A percentile compares a stretch with the other conserved stretches of the same genome.
phyloP scores from a whole-genome alignment of 2,888 invertebrate species.

The Cryptosula pallasiana region DNA sequence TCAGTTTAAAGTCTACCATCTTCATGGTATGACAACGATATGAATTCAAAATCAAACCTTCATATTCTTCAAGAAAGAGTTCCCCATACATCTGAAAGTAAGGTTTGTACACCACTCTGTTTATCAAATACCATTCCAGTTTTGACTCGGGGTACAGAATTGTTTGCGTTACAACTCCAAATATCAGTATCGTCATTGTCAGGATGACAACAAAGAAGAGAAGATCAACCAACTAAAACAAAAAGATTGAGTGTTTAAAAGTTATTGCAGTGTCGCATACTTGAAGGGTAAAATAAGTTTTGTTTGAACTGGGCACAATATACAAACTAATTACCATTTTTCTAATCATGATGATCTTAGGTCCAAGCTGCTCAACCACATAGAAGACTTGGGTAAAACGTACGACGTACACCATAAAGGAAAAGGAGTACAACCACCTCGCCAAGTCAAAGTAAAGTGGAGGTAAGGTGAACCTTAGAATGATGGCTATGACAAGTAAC shows the following conservation, averaged over 20 bases:
- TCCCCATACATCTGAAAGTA: constrained; percentile 56
- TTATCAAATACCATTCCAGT: constrained; percentile 38
- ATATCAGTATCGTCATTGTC: constrained; percentile 52
- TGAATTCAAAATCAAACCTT: too few relatives aligned
- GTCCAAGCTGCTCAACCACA: constrained; percentile 48
- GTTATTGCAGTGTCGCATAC: too few relatives aligned
- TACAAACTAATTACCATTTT: constrained; percentile 45
- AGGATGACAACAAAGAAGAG: constrained; percentile 50
- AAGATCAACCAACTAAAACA: constrained; percentile 46
- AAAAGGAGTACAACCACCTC: constrained; percentile 43
- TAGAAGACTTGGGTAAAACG: constrained; percentile 49
- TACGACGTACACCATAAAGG: constrained; percentile 45
- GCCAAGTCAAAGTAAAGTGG: constrained; percentile 37
- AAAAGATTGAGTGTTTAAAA: too few relatives aligned
- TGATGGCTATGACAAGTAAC: constrained; percentile 42
- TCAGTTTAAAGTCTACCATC: too few relatives aligned
- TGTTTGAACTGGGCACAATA: too few relatives aligned
- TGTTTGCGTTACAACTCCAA: constrained; percentile 53
- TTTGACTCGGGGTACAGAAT: constrained; percentile 49
- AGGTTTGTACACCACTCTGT: constrained; percentile 49
- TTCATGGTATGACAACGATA: too few relatives aligned
- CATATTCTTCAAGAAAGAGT: constrained; percentile 46
- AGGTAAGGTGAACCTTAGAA: constrained; percentile 37
- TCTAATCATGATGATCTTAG: constrained; percentile 53
- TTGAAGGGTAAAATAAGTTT: too few relatives aligned